Conservation (phyloP, 2,888 invertebrate species). For the Phoronis australis region DNA sequence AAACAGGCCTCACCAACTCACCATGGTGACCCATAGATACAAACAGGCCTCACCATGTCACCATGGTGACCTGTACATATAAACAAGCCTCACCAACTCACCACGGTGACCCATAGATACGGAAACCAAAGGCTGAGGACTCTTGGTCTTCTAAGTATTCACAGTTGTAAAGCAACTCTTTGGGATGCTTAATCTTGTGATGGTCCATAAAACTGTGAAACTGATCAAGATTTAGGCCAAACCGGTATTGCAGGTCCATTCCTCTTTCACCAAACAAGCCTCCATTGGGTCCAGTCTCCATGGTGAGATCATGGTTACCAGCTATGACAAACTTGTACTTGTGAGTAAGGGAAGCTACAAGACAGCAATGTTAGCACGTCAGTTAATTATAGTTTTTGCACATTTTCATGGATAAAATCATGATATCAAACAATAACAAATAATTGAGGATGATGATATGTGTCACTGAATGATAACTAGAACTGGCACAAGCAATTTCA, state of each 20-base stretch:
- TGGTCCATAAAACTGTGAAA: slow-evolving; percentile 19
- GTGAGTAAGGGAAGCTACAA: slow-evolving; percentile 65
- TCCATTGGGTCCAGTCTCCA: too few species aligned
- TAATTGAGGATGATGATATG: too few species aligned
- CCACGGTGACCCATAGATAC: slow-evolving; percentile 80
- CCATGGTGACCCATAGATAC: too few species aligned
- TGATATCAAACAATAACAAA: background rate
- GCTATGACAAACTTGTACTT: slow-evolving; percentile 76
- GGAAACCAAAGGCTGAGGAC: slow-evolving; percentile 66
- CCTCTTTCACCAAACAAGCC: too few species aligned
- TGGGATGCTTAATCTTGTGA: slow-evolving; percentile 15
- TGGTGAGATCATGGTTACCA: slow-evolving; percentile 80
- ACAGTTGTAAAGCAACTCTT: slow-evolving; percentile 67
- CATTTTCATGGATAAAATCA: too few species aligned
- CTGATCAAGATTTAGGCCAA: slow-evolving; percentile 13
- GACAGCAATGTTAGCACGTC: too few species aligned
- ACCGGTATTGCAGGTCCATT: slow-evolving; percentile 16
- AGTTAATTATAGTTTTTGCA: too few species aligned
- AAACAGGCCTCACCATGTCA: too few species aligned
- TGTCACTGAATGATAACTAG: too few species aligned
- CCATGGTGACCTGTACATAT: too few species aligned
- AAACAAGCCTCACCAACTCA: too few species aligned
- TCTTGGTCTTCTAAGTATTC: slow-evolving; percentile 70
- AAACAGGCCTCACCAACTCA: too few species aligned
- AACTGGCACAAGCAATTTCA: background rate